Conservation (phyloP, 2,113 vertebrate genomes). For the Bubalus kerabau region DNA sequence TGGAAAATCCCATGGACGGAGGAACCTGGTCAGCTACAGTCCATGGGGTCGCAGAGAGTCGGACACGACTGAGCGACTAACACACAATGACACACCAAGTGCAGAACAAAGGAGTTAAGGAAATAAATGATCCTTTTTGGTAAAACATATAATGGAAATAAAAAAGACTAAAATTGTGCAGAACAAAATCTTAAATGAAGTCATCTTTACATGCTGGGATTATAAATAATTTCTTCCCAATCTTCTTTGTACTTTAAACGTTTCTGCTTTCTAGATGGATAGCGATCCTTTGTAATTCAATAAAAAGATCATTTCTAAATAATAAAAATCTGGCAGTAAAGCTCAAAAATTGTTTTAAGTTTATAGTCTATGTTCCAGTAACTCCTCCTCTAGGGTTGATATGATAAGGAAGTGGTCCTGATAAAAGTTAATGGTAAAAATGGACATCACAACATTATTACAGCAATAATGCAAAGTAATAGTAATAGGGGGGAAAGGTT, state of each 20-base stretch:
- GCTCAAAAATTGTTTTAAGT: neutral
- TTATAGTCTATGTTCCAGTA: neutral
- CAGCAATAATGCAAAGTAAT: neutral
- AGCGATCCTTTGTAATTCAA: neutral
- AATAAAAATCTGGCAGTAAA: neutral
- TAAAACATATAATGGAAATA: neutral
- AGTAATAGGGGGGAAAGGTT: neutral
- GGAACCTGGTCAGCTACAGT: no score
- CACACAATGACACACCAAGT: no score
- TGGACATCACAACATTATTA: neutral
- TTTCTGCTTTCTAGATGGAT: neutral
- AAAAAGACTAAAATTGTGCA: neutral
- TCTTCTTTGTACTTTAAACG: neutral
- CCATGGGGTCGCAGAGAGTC: no score
- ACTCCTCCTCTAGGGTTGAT: neutral
- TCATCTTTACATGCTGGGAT: neutral
- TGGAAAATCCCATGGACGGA: no score
- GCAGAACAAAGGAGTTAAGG: neutral
- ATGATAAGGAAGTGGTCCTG: neutral
- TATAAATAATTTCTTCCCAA: neutral
- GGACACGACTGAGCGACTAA: no score
- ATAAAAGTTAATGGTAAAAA: neutral
- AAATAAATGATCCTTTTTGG: neutral
- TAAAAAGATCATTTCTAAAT: conserved; percentile 15
- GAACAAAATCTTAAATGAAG: neutral